Evolutionary conservation across 30 jellyfish, hydroid and myxozoan genomes (phyloP).

Genomic region (Turritopsis dohrnii): DNA sequence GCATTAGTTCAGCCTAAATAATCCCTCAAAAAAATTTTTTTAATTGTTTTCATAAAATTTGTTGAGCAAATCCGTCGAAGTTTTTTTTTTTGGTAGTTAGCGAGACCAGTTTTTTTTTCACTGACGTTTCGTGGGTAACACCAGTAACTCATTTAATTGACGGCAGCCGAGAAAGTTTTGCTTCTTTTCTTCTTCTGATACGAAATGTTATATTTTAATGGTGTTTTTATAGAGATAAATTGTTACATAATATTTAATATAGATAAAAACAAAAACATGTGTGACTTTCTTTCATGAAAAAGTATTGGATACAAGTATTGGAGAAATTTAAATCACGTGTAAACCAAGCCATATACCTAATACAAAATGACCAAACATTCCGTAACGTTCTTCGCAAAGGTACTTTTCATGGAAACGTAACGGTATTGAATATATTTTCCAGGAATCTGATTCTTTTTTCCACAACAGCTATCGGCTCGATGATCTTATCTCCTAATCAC

Average conservation of each 20-base stretch:
- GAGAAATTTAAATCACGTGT: not conserved
- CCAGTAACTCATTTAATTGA: not conserved
- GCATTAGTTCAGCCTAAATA: too few species aligned
- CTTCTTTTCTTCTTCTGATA: not conserved
- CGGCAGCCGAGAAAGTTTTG: not conserved
- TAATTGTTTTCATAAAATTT: too few species aligned
- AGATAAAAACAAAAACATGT: not conserved
- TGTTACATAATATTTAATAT: not conserved
- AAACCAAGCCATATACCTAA: not conserved
- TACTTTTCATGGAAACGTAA: not conserved
- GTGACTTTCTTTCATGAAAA: not conserved
- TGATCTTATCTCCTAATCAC: not conserved
- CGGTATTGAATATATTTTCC: not conserved
- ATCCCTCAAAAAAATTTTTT: too few species aligned
- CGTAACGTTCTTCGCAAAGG: too few species aligned
- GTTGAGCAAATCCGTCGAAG: too few species aligned
- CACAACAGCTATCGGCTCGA: not conserved
- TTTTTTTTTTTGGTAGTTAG: too few species aligned
- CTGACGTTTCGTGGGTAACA: too few species aligned
- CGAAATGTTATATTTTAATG: not conserved
- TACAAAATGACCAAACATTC: too few species aligned
- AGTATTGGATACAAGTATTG: not conserved
- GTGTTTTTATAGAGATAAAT: not conserved
- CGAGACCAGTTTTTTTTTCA: too few species aligned
- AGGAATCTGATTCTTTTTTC: not conserved